Evolutionary conservation across 1,140 invertebrate species (phyloP), one percentile per base, ranked within the genome.

Genomic region (Trinorchestia longiramus): DNA sequence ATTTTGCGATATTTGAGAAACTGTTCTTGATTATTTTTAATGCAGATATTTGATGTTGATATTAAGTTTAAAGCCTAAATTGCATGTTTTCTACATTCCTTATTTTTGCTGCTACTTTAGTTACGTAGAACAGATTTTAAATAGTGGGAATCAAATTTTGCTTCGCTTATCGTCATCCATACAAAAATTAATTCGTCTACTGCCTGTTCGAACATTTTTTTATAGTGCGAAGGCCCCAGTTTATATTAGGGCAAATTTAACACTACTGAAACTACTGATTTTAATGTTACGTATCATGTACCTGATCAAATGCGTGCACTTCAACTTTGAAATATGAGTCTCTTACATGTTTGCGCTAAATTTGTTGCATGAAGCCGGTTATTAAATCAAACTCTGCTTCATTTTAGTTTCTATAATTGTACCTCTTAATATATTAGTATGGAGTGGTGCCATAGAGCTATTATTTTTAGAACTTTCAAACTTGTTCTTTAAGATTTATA

Each of bases 361-460:
- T 36, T 87, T 87, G 36, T 87, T 87, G 87, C 40, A 87, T 87
- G 87, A 87, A 36, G 40, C 8, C 36, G 40, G 87, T 87, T 15
- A n/a, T 87, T 87, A 41, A n/a, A n/a, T 15, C 36, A 87, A 11
- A 90, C 43, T 90, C 11, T 3, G 62, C 62, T 36, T 36, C 36
- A 90, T 42, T 42, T 90, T 90, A 43, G 88, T 43, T 87, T 90
- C 43, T 90, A 42, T 90, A 41, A 3, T 43, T 90, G 88, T 90
- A 90, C 88, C n/a, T 42, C 15, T 90, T 42, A 42, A 41, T 36
- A 90, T 90, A 42, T 90, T 90, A 90, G 88, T 42, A 90, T 90
- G 88, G 88, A 90, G 88, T 90, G 88, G 88, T 90, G 88, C 88
- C 88, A 90, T 90, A 90, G 42, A 90, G n/a, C 41, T 90, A 1